Evolutionary conservation across 2,113 vertebrate genomes (phyloP).

Genomic region (Pholis gunnellus): DNA sequence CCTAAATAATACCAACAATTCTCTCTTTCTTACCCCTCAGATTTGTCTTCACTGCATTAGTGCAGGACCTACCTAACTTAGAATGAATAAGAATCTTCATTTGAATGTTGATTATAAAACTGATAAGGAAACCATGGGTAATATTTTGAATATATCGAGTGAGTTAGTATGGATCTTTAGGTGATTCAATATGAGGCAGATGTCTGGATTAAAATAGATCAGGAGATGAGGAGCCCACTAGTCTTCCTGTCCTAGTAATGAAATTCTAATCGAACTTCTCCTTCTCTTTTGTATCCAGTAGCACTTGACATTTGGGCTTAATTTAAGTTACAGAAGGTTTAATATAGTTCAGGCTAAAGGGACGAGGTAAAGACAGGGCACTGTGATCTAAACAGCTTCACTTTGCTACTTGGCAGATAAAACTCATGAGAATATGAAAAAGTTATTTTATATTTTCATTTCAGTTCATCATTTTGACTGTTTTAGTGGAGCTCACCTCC

Average conservation of each 20-base stretch:
- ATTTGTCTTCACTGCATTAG: background rate
- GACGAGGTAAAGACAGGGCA: background rate
- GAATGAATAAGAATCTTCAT: background rate
- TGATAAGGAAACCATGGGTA: background rate
- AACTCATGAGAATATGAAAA: background rate
- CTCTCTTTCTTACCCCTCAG: background rate
- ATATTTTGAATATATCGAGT: background rate
- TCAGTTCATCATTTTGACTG: background rate
- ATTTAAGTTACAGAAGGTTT: slow-evolving; percentile 69
- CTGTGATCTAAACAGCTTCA: slow-evolving; percentile 7
- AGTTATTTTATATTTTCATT: slow-evolving; percentile 9
- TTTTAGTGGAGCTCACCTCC: background rate
- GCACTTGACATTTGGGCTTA: slow-evolving; percentile 70
- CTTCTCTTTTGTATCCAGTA: slow-evolving; percentile 55
- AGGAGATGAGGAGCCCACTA: slow-evolving; percentile 65
- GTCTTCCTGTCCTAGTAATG: slow-evolving; percentile 62
- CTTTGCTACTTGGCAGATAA: background rate
- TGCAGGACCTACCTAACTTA: background rate
- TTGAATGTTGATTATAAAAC: background rate
- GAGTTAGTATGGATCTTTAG: background rate
- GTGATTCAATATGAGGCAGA: slow-evolving; percentile 58
- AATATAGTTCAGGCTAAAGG: slow-evolving; percentile 58
- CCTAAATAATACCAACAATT: background rate
- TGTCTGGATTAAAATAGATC: slow-evolving; percentile 73
- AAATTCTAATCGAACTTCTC: slow-evolving; percentile 67